Evolutionary conservation across 2,888 invertebrate species (phyloP).

Genomic region (Chrysopilus asiliformis): DNA sequence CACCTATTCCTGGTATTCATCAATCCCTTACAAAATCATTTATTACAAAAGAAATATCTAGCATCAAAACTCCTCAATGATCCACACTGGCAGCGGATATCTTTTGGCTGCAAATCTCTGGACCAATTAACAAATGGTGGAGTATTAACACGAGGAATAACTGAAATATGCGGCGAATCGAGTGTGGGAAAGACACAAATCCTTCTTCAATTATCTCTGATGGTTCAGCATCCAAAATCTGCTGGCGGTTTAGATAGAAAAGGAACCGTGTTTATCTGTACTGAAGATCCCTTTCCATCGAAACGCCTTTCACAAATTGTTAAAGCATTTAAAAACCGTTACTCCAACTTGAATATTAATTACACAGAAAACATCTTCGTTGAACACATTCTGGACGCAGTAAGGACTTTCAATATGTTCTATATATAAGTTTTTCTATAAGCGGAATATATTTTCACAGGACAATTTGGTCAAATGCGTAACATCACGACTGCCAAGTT

Average conservation of each 20-base stretch:
- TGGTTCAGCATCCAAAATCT: slow-evolving; percentile 41
- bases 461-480: background rate
- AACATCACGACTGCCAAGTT: background rate
- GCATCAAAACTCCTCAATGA: too few species aligned
- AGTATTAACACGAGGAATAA: slow-evolving; percentile 49
- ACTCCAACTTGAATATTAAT: slow-evolving; percentile 25
- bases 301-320: slow-evolving; percentile 47
- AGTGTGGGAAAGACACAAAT: slow-evolving; percentile 66
- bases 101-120: slow-evolving; percentile 43
- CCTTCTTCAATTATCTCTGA: slow-evolving; percentile 55
- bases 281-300: slow-evolving; percentile 59
- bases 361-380: slow-evolving; percentile 50
- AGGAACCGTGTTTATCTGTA: slow-evolving; percentile 54
- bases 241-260: slow-evolving; percentile 41
- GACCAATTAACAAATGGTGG: slow-evolving; percentile 51
- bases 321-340: slow-evolving; percentile 28
- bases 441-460: too few species aligned
- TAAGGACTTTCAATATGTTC: too few species aligned
- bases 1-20: too few species aligned
- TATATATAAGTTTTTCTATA: too few species aligned
- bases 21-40: too few species aligned
- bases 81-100: slow-evolving; percentile 25
- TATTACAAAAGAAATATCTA: too few species aligned
- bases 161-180: slow-evolving; percentile 59
- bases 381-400: slow-evolving; percentile 50